These are phyloP conservation scores for Philereme vetulata DNA, from an alignment of 2,888 invertebrate genomes.

Conservation along the genomic window DNA sequence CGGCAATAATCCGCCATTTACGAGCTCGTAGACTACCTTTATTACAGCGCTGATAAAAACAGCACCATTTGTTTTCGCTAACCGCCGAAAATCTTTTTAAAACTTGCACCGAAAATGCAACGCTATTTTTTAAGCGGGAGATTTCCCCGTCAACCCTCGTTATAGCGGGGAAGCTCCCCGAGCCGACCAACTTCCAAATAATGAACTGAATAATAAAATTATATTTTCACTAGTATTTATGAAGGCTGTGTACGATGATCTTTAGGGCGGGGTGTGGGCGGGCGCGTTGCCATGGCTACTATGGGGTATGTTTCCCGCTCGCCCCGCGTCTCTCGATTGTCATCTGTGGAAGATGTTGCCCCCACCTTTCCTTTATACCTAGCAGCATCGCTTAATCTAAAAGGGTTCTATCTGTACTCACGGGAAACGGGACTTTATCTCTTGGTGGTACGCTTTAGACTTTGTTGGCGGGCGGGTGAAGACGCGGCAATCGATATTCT, in stretches of 20 bases:
- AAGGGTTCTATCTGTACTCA: constrained; percentile 68
- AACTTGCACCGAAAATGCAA: constrained; percentile 49
- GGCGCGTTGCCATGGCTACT: constrained; percentile 74
- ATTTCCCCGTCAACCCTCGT: constrained; percentile 56
- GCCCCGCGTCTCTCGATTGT: constrained; percentile 76
- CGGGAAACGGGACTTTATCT: constrained; percentile 52
- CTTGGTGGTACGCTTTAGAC: constrained; percentile 41
- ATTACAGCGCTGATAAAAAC: constrained; percentile 39
- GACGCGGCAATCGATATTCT: constrained; percentile 59
- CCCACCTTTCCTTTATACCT: constrained; percentile 72
- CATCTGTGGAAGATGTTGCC: constrained; percentile 74
- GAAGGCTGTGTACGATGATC: constrained; percentile 72
- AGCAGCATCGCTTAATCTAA: constrained; percentile 69
- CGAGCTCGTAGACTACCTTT: constrained; percentile 39
- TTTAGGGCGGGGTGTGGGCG: constrained; percentile 70
- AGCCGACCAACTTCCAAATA: constrained; percentile 66
- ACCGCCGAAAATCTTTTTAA: constrained; percentile 36
- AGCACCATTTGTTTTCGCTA: constrained; percentile 37
- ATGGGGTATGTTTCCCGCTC: constrained; percentile 67
- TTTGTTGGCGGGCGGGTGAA: constrained; percentile 28
- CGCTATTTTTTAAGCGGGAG: constrained; percentile 40
- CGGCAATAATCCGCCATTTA: constrained; percentile 37
- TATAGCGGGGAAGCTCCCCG: constrained; percentile 52
- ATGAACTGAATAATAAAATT: constrained; percentile 79
- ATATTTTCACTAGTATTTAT: constrained; percentile 70